phyloP scores from a whole-genome alignment of 2,888 invertebrate species.

The Saturnia japonica region DNA sequence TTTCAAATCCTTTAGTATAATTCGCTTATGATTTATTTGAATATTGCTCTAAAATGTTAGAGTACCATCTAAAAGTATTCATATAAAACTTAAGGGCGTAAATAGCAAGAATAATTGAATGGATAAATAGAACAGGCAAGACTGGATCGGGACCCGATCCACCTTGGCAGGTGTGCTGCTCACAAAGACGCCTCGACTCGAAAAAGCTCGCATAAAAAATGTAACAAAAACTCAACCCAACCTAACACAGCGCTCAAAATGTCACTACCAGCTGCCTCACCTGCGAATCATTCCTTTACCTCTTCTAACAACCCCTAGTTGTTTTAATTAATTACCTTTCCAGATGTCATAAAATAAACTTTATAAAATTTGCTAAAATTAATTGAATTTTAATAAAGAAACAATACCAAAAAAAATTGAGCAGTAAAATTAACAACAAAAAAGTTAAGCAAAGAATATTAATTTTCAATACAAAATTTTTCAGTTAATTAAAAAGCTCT shows the following conservation, averaged over 20 bases:
- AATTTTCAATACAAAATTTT: neutral
- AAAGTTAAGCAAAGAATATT: no score
- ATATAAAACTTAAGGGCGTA: slow-evolving; percentile 29
- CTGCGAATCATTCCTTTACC: slow-evolving; percentile 49
- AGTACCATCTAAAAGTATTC: slow-evolving; percentile 4
- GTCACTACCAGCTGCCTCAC: slow-evolving; percentile 73
- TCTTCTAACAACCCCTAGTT: slow-evolving; percentile 26
- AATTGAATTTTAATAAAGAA: no score
- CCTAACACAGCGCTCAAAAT: slow-evolving; percentile 58
- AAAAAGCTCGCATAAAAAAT: slow-evolving; percentile 56
- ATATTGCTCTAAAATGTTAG: slow-evolving; percentile 29
- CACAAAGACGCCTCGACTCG: slow-evolving; percentile 57
- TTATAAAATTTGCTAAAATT: neutral
- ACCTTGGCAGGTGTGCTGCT: slow-evolving; percentile 65
- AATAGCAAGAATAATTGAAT: slow-evolving; percentile 36
- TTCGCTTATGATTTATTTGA: slow-evolving; percentile 8
- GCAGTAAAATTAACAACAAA: no score
- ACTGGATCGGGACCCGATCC: slow-evolving; percentile 43
- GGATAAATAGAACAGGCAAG: slow-evolving; percentile 49
- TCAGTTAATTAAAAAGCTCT: neutral
- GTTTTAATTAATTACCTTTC: neutral
- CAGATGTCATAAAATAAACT: neutral
- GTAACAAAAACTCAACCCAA: slow-evolving; percentile 45
- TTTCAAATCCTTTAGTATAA: neutral
- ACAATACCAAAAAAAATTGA: no score